Conservation (phyloP, 2,797 vertebrate genomes). For the Scyliorhinus canicula region DNA sequence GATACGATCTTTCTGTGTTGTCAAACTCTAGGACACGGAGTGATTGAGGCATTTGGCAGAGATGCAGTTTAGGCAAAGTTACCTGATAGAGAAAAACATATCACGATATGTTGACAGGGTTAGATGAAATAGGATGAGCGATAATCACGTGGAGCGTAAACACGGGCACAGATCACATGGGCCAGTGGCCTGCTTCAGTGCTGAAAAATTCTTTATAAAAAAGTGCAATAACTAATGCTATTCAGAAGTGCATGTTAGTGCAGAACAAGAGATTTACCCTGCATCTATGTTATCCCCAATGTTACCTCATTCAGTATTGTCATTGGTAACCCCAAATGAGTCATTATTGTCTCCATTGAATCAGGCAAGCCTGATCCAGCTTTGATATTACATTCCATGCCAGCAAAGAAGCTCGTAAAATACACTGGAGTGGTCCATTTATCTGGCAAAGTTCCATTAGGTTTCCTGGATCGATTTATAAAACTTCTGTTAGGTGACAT, state of each 20-base stretch:
- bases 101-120: background rate
- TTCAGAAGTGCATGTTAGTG: background rate
- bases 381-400: background rate
- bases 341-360: background rate
- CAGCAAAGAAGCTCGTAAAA: background rate
- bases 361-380: background rate
- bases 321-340: background rate
- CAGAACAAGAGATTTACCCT: background rate
- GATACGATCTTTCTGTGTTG: no score
- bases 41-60: no score
- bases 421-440: background rate
- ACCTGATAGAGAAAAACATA: background rate
- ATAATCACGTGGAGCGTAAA: background rate
- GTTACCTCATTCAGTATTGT: background rate
- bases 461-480: background rate
- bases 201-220: background rate
- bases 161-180: background rate
- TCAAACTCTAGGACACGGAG: no score
- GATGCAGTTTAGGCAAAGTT: background rate
- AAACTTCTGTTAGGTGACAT: background rate
- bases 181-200: background rate
- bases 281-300: background rate
- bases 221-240: background rate
- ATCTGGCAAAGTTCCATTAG: background rate
- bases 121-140: background rate